Base-by-base conservation (phyloP, 2,113 vertebrate species). In the Seriola quinqueradiata region DNA sequence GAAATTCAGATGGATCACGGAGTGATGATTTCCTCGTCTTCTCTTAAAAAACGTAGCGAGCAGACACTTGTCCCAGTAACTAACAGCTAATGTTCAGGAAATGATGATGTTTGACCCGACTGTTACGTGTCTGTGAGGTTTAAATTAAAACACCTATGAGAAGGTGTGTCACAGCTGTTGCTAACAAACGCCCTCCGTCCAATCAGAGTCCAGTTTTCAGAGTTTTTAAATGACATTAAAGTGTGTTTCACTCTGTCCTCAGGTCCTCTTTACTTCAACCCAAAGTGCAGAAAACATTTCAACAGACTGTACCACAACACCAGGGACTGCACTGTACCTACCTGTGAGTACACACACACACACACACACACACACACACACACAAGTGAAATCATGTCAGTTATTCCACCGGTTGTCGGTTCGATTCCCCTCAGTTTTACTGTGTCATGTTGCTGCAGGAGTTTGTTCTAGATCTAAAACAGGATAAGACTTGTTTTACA, bases 271-370 rank as follows among this genome's bases (percentile, higher is more conserved):
- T 97, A 96, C 90, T 96, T 99, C 78, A 96, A 96, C 70, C 97
- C 97, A 8, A 98, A 97, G 95, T 99, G 98, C 87, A 97, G 94
- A 89, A 98, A 96, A 93, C 96, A 97, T 81, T 99, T 99, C 83
- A 94, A 97, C 86, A 95, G 97, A 69, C 95, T 99, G 50, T 99
- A 98, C 90, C 95, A 99, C 93, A 97, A 96, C 90, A 98, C 97
- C 79, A 95, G 97, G 79, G 98, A 99, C 88, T 99, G 98, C 92
- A 98, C 96, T 50, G 92, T 95, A 64, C 97, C 97, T 36, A 95
- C 96, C 86, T 97, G 98, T 99, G 95, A 97, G 98, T 97, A 61
- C 28, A 61, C 83, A 64, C 58, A 52, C 70, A 46, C 70, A 60
- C 58, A 61, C 66, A 76, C 36, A 68, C 71, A 71, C 54, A 46